These are phyloP conservation scores for Parasteatoda lunata DNA, from an alignment of 2,888 invertebrate genomes.

Conservation along the genomic window DNA sequence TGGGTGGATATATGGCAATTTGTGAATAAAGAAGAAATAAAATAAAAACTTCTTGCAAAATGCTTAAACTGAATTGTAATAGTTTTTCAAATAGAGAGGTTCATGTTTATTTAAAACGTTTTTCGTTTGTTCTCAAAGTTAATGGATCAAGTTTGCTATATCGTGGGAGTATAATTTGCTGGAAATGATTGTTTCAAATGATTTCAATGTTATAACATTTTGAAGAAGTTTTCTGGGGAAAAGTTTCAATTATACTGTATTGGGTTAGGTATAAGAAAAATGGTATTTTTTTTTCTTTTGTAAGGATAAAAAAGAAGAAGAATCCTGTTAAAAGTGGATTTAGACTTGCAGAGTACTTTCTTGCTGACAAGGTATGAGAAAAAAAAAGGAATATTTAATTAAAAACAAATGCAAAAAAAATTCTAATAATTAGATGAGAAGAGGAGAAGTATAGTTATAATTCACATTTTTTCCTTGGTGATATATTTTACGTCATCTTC, in stretches of 20 bases:
- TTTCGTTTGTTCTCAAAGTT: conserved; percentile 8
- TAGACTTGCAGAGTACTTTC: background rate
- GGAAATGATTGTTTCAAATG: conserved; percentile 63
- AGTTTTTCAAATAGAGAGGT: conserved; percentile 34
- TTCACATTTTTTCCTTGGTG: too few species aligned
- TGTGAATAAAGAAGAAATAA: conserved; percentile 27
- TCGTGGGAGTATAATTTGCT: conserved; percentile 54
- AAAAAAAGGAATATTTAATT: too few species aligned
- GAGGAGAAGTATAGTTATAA: too few species aligned
- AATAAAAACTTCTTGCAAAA: conserved; percentile 21
- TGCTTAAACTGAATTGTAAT: conserved; percentile 28
- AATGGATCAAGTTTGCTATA: conserved; percentile 23
- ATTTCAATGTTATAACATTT: conserved; percentile 50
- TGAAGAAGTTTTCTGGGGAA: conserved; percentile 5
- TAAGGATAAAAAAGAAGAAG: background rate
- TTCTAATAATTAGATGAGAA: too few species aligned
- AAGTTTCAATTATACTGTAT: conserved; percentile 38
- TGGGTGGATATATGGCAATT: conserved; percentile 17
- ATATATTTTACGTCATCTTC: too few species aligned
- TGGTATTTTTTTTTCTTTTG: background rate
- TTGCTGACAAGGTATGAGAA: too few species aligned
- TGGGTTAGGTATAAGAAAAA: background rate
- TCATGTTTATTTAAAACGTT: conserved; percentile 39
- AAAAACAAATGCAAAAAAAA: too few species aligned
- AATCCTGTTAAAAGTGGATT: background rate